Base-by-base conservation (phyloP, 2,113 vertebrate genomes). In the Castor canadensis region DNA sequence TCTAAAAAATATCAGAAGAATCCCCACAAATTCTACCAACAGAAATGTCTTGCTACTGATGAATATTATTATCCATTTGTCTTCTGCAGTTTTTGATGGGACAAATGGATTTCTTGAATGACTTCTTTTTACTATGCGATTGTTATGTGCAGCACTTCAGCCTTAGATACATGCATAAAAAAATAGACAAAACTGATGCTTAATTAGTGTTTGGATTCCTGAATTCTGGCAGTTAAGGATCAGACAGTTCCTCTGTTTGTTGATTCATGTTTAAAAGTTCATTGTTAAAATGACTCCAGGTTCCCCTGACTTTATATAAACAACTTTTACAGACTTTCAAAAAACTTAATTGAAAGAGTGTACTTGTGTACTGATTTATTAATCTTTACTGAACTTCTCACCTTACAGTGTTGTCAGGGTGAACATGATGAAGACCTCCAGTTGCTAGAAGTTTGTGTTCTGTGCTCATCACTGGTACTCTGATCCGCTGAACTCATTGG, bases 131-230 rank as follows among this genome's bases (percentile, higher is more conserved):
- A 9, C 43, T 17, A 8, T 40, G 8, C 11, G 28, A 32, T 0
- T 9, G 1, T 32, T 9, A 5, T n/a, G 4, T 38, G 40, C 47
- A 26, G 2, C 10, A 9, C 62, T 40, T 79, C 13, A 11, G 83
- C 43, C 3, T 16, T 4, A 0, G 35, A 13, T 32, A 1, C 9
- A 3, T 3, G 28, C 24, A 30, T 26, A 6, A 13, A 35, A 12
- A 9, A 15, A 17, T 28, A 80, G 2, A 1, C 9, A 40, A 1
- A 76, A 30, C 17, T 1, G 10, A 56, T 15, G 9, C 5, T 26
- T 56, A 35, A 47, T 3, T 38, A 20, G 35, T 19, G 15, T 40
- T 45, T 1, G 26, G 17, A 2, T 9, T 38, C 49, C 0, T 1
- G 13, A 75, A n/a, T 24, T 19, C 69, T 52, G 22, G 22, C 35